These are phyloP conservation scores for Hylaeus volcanicus DNA, from an alignment of 1,140 invertebrate species.

Conservation along the genomic window DNA sequence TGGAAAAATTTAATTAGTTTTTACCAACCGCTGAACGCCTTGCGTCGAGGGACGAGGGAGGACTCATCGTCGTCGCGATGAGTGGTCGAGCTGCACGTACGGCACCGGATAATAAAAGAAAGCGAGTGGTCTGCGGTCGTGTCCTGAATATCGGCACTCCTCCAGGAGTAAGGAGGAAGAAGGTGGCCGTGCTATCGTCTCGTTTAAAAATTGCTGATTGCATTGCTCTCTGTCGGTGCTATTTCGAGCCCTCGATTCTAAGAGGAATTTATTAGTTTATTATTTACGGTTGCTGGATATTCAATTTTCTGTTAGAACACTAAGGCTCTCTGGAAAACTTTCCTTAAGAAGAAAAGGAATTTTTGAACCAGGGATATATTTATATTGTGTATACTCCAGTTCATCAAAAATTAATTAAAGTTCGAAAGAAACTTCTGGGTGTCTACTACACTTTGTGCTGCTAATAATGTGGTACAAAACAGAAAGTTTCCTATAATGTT, in stretches of 20 bases:
- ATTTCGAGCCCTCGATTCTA: not conserved
- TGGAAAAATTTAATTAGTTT: constrained; percentile 75
- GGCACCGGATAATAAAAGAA: constrained; percentile 66
- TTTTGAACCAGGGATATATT: too few species aligned
- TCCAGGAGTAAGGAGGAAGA: constrained; percentile 34
- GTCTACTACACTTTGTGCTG: too few species aligned
- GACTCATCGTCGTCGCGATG: constrained; percentile 1
- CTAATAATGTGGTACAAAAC: too few species aligned
- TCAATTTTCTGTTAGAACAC: not conserved
- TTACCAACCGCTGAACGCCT: constrained; percentile 17
- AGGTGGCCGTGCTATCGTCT: constrained; percentile 31
- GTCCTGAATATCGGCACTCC: constrained; percentile 57
- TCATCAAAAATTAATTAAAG: too few species aligned
- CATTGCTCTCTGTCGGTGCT: not conserved
- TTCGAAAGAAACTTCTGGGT: too few species aligned
- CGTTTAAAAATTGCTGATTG: constrained; percentile 14
- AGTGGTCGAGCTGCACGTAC: constrained; percentile 45
- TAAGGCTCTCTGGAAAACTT: too few species aligned
- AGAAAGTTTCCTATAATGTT: too few species aligned
- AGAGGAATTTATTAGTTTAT: not conserved
- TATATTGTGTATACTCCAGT: too few species aligned
- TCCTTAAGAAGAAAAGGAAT: too few species aligned
- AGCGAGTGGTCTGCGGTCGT: constrained; percentile 49
- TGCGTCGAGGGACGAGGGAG: not conserved
- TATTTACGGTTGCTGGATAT: not conserved